A percentile compares a stretch with the other conserved stretches of the same genome.
These are phyloP conservation scores for Terebella lapidaria DNA, from an alignment of 2,888 invertebrate species.

Conservation along the genomic window DNA sequence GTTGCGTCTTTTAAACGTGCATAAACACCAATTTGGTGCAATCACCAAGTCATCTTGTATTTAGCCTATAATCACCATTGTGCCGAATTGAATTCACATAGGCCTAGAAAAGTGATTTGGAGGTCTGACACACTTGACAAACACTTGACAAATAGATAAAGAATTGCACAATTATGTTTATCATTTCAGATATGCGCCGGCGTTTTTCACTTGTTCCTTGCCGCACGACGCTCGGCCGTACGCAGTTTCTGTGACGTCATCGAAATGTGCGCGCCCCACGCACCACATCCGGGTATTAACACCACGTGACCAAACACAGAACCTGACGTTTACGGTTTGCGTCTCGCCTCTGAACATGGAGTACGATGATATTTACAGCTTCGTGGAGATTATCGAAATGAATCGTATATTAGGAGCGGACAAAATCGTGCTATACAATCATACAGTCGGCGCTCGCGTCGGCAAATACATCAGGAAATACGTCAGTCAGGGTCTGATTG, in stretches of 20 bases:
- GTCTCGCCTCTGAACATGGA: conserved; percentile 21
- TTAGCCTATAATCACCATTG: too few relatives aligned
- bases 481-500: conserved; percentile 15
- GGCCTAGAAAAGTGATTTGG: too few relatives aligned
- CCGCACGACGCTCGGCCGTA: neutral
- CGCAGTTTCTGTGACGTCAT: conserved; percentile 6
- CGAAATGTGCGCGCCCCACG: conserved; percentile 1
- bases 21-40: too few relatives aligned
- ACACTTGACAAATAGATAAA: neutral
- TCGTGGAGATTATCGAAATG: conserved; percentile 24
- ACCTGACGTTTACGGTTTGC: conserved; percentile 22
- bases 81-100: too few relatives aligned
- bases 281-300: conserved; percentile 1
- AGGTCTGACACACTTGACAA: neutral
- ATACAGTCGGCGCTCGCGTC: conserved; percentile 13
- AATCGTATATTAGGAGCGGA: conserved; percentile 25
- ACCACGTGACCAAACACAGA: neutral
- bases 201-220: conserved; percentile 5
- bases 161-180: neutral
- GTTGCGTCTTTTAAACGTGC: neutral
- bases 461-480: conserved; percentile 13
- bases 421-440: conserved; percentile 23
- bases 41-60: too few relatives aligned
- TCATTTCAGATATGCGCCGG: conserved; percentile 9
- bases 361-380: conserved; percentile 14